phyloP scores from a whole-genome alignment of 2,888 invertebrate species.

The Leptinotarsa peninsularis region DNA sequence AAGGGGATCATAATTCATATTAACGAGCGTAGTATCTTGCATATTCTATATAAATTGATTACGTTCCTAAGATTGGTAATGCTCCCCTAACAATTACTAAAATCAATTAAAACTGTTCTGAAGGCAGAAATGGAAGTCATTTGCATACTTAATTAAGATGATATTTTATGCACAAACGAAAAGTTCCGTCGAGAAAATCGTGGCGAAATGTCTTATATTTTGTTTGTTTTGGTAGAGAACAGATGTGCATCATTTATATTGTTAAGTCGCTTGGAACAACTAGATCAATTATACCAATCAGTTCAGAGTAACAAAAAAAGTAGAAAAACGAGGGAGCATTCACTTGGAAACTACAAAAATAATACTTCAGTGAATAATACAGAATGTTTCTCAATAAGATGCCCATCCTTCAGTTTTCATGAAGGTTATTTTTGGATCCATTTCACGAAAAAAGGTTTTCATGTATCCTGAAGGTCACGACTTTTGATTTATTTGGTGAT shows the following conservation, averaged over 20 bases:
- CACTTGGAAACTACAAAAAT: too few species aligned
- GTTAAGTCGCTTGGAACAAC: not conserved
- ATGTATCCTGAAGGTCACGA: too few species aligned
- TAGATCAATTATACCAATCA: not conserved
- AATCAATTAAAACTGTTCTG: slow-evolving; percentile 10
- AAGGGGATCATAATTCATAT: slow-evolving; percentile 14
- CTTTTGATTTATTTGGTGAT: too few species aligned
- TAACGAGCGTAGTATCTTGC: slow-evolving; percentile 17
- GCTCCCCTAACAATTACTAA: slow-evolving; percentile 10
- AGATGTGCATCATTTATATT: not conserved
- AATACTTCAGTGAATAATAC: too few species aligned
- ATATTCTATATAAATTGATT: slow-evolving; percentile 26
- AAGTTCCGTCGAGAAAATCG: not conserved
- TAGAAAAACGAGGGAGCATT: too few species aligned
- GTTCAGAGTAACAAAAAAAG: too few species aligned
- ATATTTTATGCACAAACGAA: slow-evolving; percentile 2
- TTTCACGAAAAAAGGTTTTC: too few species aligned
- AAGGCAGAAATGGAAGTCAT: slow-evolving; percentile 11
- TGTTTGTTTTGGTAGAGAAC: not conserved
- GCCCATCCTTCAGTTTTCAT: too few species aligned
- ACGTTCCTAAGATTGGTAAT: slow-evolving; percentile 20
- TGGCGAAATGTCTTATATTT: not conserved
- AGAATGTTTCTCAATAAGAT: too few species aligned
- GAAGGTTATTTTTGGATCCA: too few species aligned
- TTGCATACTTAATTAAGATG: slow-evolving; percentile 13